Conservation (phyloP, 2,113 vertebrate species). For the Hystrix brachyura region DNA sequence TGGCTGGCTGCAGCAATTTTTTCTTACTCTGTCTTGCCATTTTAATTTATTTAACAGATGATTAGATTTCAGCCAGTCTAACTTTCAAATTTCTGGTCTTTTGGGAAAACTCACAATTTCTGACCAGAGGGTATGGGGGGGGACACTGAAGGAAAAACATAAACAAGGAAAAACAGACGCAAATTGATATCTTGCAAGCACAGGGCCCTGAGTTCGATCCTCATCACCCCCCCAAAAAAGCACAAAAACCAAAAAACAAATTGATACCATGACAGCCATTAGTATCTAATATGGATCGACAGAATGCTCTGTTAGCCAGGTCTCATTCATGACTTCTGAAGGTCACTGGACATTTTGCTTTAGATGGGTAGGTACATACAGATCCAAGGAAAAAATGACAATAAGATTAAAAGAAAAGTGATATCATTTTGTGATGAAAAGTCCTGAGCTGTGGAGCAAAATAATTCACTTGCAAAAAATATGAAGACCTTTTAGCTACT, state of each 20-base stretch:
- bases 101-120: conserved; percentile 3
- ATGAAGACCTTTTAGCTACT: background rate
- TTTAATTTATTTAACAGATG: conserved; percentile 66
- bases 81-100: conserved; percentile 25
- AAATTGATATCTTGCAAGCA: conserved; percentile 6
- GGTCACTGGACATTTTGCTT: conserved; percentile 57
- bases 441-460: background rate
- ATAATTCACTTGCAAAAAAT: background rate
- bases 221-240: no score
- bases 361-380: conserved; percentile 6
- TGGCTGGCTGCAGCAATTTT: background rate
- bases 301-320: conserved; percentile 54
- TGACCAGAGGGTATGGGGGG: background rate
- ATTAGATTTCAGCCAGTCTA: background rate
- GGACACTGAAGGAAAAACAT: conserved; percentile 4
- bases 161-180: conserved; percentile 32
- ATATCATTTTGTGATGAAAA: conserved; percentile 55
- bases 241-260: background rate
- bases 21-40: conserved; percentile 29
- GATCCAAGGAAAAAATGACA: conserved; percentile 47
- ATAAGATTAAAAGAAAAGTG: conserved; percentile 42
- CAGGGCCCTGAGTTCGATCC: no score
- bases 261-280: conserved; percentile 41
- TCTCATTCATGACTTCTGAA: conserved; percentile 52
- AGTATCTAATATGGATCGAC: conserved; percentile 34